These are phyloP conservation scores for Falco rusticolus DNA, from an alignment of 2,797 vertebrate species.

Conservation along the genomic window DNA sequence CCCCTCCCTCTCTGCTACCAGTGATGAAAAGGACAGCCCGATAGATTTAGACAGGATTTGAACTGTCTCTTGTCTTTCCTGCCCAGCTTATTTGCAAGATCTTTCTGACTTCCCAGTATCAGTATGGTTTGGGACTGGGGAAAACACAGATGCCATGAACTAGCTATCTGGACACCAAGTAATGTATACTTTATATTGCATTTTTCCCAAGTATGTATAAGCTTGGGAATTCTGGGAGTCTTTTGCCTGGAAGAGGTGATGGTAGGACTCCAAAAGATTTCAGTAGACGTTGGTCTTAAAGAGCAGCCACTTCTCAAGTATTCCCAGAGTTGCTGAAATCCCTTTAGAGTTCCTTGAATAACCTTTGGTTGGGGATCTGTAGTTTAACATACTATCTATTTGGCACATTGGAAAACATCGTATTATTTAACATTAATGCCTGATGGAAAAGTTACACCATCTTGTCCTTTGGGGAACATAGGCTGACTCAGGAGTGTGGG, in stretches of 20 bases:
- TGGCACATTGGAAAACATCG: background rate
- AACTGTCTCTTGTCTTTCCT: background rate
- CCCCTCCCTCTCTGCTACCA: background rate
- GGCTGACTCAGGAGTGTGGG: background rate
- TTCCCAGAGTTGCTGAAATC: background rate
- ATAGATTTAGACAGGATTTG: background rate
- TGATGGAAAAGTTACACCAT: background rate
- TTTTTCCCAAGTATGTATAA: background rate
- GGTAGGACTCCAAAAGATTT: background rate
- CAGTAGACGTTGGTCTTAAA: background rate
- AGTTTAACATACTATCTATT: background rate
- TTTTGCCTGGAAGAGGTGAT: background rate
- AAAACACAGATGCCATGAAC: background rate
- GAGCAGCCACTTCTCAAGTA: background rate
- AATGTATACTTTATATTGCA: rapidly evolving
- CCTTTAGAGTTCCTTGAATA: background rate
- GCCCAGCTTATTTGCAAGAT: background rate
- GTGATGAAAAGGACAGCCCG: background rate
- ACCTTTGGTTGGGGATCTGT: background rate
- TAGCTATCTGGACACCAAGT: background rate
- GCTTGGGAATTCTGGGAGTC: background rate
- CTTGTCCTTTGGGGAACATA: background rate
- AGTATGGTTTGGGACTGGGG: background rate
- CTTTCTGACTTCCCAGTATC: background rate
- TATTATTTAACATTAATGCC: background rate